A percentile compares a stretch with the other conserved stretches of the same genome.
These are phyloP conservation scores for Scleropages formosus DNA, from an alignment of 2,797 vertebrate species.

Conservation along the genomic window DNA sequence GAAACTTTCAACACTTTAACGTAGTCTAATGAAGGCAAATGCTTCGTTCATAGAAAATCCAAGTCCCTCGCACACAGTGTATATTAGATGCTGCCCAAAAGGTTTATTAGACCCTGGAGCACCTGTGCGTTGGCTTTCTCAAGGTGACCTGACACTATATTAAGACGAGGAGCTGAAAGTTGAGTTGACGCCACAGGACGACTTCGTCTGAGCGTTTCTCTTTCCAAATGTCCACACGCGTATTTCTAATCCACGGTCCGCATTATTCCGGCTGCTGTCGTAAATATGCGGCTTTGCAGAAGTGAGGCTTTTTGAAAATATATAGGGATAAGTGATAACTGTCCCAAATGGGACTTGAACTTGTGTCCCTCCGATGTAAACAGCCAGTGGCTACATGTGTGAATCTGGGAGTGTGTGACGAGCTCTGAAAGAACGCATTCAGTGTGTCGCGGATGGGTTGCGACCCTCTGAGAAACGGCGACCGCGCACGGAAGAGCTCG, in stretches of 20 bases:
- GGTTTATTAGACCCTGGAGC: background rate
- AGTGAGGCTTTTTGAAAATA: background rate
- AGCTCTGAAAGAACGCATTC: background rate
- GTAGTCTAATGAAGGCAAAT: background rate
- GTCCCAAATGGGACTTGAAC: slow-evolving; percentile 4
- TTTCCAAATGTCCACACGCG: too few relatives aligned
- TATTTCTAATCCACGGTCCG: too few relatives aligned
- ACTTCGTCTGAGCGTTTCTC: too few relatives aligned
- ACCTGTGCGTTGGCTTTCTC: too few relatives aligned
- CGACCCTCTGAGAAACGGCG: background rate
- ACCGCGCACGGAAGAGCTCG: background rate
- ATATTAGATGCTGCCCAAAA: background rate
- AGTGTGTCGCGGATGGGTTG: background rate
- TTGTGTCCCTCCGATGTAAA: background rate
- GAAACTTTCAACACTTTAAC: background rate
- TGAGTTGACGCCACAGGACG: too few relatives aligned
- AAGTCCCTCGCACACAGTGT: background rate
- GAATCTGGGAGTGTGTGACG: background rate
- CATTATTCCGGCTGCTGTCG: too few relatives aligned
- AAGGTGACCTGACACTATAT: too few relatives aligned
- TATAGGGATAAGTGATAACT: background rate
- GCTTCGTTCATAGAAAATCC: background rate
- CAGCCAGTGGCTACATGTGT: background rate
- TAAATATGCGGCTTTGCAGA: background rate
- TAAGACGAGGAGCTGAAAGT: too few relatives aligned